Evolutionary conservation across 2,113 vertebrate genomes (phyloP), one percentile per base, ranked within the genome.

Genomic region (Pterocles orientalis): DNA sequence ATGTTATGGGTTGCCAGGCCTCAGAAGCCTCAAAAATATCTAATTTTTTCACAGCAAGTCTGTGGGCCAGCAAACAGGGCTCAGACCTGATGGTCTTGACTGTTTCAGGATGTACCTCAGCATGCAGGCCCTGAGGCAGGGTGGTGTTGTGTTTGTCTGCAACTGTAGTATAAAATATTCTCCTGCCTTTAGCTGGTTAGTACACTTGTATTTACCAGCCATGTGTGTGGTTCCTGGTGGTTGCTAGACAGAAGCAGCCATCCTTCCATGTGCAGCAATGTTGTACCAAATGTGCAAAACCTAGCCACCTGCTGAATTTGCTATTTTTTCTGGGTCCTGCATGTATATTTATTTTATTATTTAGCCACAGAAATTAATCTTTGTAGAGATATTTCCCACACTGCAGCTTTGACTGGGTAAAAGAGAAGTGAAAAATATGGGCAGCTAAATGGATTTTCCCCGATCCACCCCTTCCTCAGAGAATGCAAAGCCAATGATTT

Each of bases 11-110:
- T 64, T 90, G 23, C 80, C 86, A 95, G 91, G 69, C 83, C 91
- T 91, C 86, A 86, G 77, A 95, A 94, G 51, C 95, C 92, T 95
- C 95, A 95, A 94, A 94, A 95, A 95, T 92, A 69, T 82, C 23
- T 75, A 5, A 25, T 58, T 86, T 94, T 92, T 86, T 94, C 60
- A 36, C 15, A 81, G 33, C 56, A 64, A 61, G 39, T 41, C 29
- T 61, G 71, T 81, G 82, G 71, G 29, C 61, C 80, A 65, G 26
- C 31, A 62, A 91, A n/a, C 45, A 86, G 29, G 28, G 51, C 82
- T 88, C 76, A 92, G 62, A 71, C 64, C 36, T 71, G 36, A 79
- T 62, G 26, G 19, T 81, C 85, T 90, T 71, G 85, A 83, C 80
- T 78, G 72, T 71, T 90, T 73, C 60, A 86, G 88, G 68, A 90